Evolutionary conservation across 2,888 invertebrate species (phyloP).

Genomic region (Stegophylla sp.): DNA sequence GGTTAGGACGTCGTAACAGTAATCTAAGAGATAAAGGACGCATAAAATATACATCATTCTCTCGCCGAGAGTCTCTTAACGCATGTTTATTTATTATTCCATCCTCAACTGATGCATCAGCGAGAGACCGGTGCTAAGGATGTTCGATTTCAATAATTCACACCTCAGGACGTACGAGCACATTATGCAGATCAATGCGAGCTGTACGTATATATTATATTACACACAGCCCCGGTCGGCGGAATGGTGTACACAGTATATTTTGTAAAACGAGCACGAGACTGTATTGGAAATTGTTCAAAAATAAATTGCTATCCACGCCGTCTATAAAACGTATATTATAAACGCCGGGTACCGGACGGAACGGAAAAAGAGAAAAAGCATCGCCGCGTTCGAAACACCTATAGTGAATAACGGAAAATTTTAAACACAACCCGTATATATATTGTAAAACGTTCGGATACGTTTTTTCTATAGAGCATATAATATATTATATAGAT

Average conservation of each 20-base stretch:
- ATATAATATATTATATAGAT: too few species aligned
- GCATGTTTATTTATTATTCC: background rate
- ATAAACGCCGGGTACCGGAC: background rate
- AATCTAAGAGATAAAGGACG: background rate
- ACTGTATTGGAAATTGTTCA: slow-evolving; percentile 14
- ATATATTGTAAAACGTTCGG: too few species aligned
- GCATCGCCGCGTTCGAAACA: background rate
- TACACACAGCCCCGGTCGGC: too few species aligned
- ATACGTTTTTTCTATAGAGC: too few species aligned
- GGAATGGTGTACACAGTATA: too few species aligned
- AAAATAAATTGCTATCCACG: background rate
- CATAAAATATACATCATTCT: background rate
- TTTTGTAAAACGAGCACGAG: slow-evolving; percentile 5
- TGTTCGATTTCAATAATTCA: slow-evolving; percentile 24
- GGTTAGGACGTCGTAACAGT: background rate
- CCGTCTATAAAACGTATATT: background rate
- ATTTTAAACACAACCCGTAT: too few species aligned
- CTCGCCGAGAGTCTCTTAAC: background rate
- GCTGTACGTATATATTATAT: too few species aligned
- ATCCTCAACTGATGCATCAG: too few species aligned
- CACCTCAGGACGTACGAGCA: slow-evolving; percentile 11
- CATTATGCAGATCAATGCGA: background rate
- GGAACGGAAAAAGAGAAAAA: background rate
- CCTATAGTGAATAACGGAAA: too few species aligned
- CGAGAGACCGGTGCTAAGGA: background rate